These are phyloP conservation scores for Diplosoma virens DNA, from an alignment of 23 tunicate species.

Conservation along the genomic window DNA sequence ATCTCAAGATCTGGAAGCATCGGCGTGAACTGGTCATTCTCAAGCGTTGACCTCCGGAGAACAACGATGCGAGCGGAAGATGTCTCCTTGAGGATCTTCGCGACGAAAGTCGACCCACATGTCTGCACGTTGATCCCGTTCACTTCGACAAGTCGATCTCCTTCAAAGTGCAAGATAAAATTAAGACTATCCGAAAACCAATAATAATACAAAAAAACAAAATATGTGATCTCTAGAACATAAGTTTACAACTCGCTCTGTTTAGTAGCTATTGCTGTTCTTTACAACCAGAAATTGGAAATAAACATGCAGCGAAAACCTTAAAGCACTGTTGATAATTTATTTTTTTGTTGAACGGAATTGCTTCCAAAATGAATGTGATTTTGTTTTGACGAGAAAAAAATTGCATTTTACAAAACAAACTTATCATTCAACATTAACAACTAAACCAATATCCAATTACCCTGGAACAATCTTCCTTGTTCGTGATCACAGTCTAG, in stretches of 20 bases:
- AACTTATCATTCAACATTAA: background rate
- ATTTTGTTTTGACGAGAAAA: background rate
- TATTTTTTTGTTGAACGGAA: no score
- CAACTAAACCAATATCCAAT: background rate
- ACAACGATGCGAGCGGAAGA: conserved; percentile 35
- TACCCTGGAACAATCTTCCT: conserved; percentile 20
- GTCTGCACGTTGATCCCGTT: conserved; percentile 60
- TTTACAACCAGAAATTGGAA: no score
- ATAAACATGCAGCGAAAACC: no score
- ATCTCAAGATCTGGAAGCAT: background rate
- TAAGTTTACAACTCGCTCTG: no score
- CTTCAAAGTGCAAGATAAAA: background rate
- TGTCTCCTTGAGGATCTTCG: conserved; percentile 32
- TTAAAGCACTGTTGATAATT: no score
- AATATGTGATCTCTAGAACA: no score
- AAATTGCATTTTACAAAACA: background rate
- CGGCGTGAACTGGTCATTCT: background rate
- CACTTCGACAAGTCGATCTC: conserved; percentile 46
- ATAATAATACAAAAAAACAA: no score
- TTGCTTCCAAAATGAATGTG: no score
- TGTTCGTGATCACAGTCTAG: conserved; percentile 15
- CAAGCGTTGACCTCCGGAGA: background rate
- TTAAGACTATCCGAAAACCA: no score
- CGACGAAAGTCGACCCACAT: conserved; percentile 27
- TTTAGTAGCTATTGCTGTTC: no score